Base-by-base conservation (phyloP, 2,797 vertebrate species). In the Pachyuromys duprasi region DNA sequence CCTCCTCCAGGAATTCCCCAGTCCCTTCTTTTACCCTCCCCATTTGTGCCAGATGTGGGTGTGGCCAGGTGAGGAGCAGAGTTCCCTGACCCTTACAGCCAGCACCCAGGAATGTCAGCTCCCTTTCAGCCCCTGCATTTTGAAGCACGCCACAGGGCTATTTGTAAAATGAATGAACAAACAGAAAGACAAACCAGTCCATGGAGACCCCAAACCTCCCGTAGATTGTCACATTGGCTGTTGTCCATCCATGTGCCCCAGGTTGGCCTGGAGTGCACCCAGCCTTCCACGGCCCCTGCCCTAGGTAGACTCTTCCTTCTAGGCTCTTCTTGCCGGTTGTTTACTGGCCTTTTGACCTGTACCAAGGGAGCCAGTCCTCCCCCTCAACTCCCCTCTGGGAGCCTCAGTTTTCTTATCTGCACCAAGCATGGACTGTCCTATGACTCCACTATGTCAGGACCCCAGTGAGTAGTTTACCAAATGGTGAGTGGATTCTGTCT, bases 1-100 rank as follows among this genome's bases (percentile, higher is more conserved):
- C 79, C 76, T 94, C 78, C 91, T 89, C 39, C 89, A 86, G 78
- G 95, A 93, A 75, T 80, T 20, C 63, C 55, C 53, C 65, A 60
- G 53, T 24, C 2, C n/a, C 74, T 33, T 20, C 57, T 55, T 39
- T 49, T 39, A 24, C 24, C 26, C 15, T 62, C 45, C 74, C 3
- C 42, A 4, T 15, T 8, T 75, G 72, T 22, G 57, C n/a, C 80
- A 83, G 36, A 81, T 20, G 8, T 39, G 94, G 4, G 39, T 28
- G 5, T 57, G 28, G 57, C 83, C 42, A 33, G 28, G 28, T 28
- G n/a, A 45, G 78, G 39, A 45, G 42, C 39, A 33, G 13, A 5
- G 4, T 67, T 39, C 45, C 36, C 14, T 36, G 2, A 13, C 49
- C 8, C 12, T 2, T 31, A 12, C 20, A 24, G 6, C 45, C 36